phyloP scores from a whole-genome alignment of 2,797 vertebrate genomes.

The Crocodylus rhombifer region DNA sequence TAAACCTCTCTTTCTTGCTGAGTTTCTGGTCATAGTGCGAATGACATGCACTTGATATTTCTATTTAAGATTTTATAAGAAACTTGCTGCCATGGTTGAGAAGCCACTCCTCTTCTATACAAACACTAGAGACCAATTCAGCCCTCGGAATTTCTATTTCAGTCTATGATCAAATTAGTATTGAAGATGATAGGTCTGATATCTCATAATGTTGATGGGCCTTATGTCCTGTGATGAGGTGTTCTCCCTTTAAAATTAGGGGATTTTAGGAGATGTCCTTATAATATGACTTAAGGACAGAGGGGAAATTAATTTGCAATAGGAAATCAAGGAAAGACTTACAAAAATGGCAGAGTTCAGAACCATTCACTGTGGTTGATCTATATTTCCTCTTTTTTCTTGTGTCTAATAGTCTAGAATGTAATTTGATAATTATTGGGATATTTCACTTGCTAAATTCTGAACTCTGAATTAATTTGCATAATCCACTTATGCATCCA shows the following conservation, averaged over 20 bases:
- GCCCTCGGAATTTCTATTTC: not conserved
- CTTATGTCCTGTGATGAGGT: not conserved
- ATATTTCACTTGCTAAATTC: not conserved
- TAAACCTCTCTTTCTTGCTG: not conserved
- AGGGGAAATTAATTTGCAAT: not conserved
- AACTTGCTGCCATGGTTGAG: not conserved
- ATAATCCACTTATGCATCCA: not conserved
- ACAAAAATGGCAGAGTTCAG: not conserved
- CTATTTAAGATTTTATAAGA: not conserved
- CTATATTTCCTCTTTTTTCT: not conserved
- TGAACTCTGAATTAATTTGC: not conserved
- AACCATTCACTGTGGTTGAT: not conserved
- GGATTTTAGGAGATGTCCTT: not conserved
- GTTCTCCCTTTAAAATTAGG: not conserved
- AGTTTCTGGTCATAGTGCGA: not conserved
- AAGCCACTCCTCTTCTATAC: slow-evolving; percentile 2
- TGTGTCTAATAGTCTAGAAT: not conserved
- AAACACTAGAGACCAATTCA: not conserved
- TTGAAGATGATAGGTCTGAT: not conserved
- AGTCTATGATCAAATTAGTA: not conserved
- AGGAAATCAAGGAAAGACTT: not conserved
- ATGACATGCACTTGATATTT: not conserved
- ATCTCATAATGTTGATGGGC: not conserved
- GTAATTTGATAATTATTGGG: not conserved
- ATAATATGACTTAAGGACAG: not conserved